Evolutionary conservation across 2,888 invertebrate genomes (phyloP).

Genomic region (Tinea semifulvella): DNA sequence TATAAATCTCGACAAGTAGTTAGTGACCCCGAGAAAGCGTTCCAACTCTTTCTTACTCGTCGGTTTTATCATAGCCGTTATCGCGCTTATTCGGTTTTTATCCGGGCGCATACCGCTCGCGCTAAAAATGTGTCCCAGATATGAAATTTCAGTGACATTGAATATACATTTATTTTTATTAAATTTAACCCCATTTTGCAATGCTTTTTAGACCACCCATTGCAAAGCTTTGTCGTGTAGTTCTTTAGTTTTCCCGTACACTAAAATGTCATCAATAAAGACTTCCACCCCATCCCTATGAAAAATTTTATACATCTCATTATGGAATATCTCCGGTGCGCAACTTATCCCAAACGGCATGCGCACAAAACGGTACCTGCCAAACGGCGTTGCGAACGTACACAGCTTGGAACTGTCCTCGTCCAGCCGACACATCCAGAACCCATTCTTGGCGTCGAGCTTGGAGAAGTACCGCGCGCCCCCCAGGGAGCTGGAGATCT

Average conservation of each 20-base stretch:
- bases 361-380: slow-evolving; percentile 9
- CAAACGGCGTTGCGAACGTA: slow-evolving; percentile 13
- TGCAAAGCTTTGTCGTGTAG: slow-evolving; percentile 17
- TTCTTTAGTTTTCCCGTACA: slow-evolving; percentile 14
- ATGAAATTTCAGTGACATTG: too few species aligned
- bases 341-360: slow-evolving; percentile 11
- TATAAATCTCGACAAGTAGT: slow-evolving; percentile 16
- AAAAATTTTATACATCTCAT: slow-evolving; percentile 19
- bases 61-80: too few species aligned
- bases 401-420: slow-evolving; percentile 13
- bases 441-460: slow-evolving; percentile 17
- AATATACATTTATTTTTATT: too few species aligned
- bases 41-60: too few species aligned
- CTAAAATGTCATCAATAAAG: slow-evolving; percentile 15
- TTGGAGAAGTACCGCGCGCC: slow-evolving; percentile 17
- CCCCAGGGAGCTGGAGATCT: slow-evolving; percentile 15
- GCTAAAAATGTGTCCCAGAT: too few species aligned
- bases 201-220: slow-evolving; percentile 8
- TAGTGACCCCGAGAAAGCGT: too few species aligned
- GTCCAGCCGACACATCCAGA: slow-evolving; percentile 5
- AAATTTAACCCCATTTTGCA: too few species aligned
- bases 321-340: slow-evolving; percentile 18
- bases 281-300: slow-evolving; percentile 16
- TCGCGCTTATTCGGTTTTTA: too few species aligned
- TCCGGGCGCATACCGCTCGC: too few species aligned